Base-by-base conservation (phyloP, 1,140 invertebrate genomes). In the Aphaenogaster rudis region DNA sequence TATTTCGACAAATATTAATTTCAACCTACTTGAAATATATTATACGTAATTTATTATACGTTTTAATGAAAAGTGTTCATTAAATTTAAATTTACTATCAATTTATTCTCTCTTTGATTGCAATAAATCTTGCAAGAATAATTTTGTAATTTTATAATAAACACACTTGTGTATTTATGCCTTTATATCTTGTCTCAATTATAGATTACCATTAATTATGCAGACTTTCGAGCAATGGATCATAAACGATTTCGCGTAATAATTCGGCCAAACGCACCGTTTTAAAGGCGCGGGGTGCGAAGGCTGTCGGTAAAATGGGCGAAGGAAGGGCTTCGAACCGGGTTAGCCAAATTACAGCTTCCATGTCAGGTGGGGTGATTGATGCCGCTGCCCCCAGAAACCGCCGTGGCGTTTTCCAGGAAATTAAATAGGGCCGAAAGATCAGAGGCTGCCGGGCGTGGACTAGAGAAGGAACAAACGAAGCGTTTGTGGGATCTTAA, bases 281-380 rank as follows among this genome's bases (percentile, higher is more conserved):
- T 86, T 77, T 72, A 59, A 71, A 72, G 28, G 9, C 71, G 57
- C 86, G 72, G 89, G 88, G 90, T 86, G 89, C 81, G 90, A 92
- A 93, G 88, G 92, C 77, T 86, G 87, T 86, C 54, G 85, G 71
- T 88, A 89, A 90, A 86, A 88, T 88, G 81, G 88, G 88, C 86
- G 86, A 90, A 90, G 82, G 80, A 88, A 87, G 87, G 78, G 63
- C 74, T 77, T 77, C 74, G 89, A 90, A 91, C 74, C 76, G 92
- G 92, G 92, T 95, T 95, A 94, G 94, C 93, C 94, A 95, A 95
- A 95, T 95, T 95, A 95, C 94, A 95, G 94, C 94, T 94, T 94
- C 93, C 93, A 93, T 93, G 94, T 95, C 95, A 95, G 95, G 86
- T 90, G 67, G 85, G 88, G 91, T 95, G 95, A 95, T 95, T 95